These are phyloP conservation scores for Muscicapa striata DNA, from an alignment of 2,797 vertebrate genomes.

Conservation along the genomic window DNA sequence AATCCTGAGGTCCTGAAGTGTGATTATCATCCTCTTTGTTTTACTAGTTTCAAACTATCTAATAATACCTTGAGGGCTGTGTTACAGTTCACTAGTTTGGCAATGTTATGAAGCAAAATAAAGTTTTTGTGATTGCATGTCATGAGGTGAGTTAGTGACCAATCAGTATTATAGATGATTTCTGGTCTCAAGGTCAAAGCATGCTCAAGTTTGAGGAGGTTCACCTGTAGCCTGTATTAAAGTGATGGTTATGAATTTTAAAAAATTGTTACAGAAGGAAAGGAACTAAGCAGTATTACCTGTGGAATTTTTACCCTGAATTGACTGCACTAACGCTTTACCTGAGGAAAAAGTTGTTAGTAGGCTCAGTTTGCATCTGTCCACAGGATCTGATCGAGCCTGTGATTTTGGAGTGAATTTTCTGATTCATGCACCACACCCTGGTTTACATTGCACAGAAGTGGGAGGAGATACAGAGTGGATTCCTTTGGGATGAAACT, in stretches of 20 bases:
- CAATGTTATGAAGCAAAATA: background rate
- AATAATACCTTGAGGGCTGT: background rate
- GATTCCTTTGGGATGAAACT: background rate
- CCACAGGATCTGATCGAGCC: accelerated
- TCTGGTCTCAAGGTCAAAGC: background rate
- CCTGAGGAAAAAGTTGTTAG: background rate
- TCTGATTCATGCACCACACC: background rate
- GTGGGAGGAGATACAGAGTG: background rate
- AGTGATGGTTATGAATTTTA: background rate
- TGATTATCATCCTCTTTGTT: background rate
- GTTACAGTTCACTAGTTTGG: background rate
- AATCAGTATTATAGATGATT: background rate
- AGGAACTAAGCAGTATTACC: background rate
- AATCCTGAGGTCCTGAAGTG: background rate
- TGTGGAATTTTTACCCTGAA: background rate
- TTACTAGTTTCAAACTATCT: background rate
- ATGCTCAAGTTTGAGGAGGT: background rate
- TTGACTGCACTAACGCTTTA: background rate
- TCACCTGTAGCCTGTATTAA: background rate
- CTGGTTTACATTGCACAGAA: accelerated
- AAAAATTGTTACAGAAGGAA: background rate
- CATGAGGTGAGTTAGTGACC: background rate
- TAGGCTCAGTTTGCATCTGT: background rate
- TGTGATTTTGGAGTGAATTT: background rate
- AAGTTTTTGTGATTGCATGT: background rate